Evolutionary conservation across 1,140 invertebrate genomes (phyloP).

Genomic region (Drosophila ambigua): DNA sequence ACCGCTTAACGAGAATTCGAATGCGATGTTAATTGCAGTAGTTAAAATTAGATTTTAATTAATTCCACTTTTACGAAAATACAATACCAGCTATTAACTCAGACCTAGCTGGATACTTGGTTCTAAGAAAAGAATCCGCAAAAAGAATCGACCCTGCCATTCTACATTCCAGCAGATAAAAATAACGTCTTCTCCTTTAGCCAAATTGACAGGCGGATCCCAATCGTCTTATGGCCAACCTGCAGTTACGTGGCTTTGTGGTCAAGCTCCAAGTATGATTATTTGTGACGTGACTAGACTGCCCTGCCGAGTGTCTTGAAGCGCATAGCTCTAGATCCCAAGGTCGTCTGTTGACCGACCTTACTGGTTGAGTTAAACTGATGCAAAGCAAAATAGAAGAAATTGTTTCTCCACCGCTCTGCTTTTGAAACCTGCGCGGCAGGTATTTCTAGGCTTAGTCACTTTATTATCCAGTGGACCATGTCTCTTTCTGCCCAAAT

Average conservation of each 20-base stretch:
- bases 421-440: too few relatives aligned
- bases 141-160: conserved; percentile 1
- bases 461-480: too few relatives aligned
- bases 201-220: too few relatives aligned
- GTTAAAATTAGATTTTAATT: conserved; percentile 6
- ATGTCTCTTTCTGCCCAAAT: too few relatives aligned
- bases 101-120: not conserved
- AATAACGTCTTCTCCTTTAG: too few relatives aligned
- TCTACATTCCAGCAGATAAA: conserved; percentile 6
- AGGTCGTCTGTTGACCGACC: conserved; percentile 19
- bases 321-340: conserved; percentile 2
- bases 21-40: conserved; percentile 10
- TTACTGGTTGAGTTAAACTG: conserved; percentile 1
- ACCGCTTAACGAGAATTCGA: not conserved
- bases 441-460: too few relatives aligned
- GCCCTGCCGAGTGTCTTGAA: not conserved
- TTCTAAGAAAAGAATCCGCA: conserved; percentile 2
- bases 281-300: conserved; percentile 1
- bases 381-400: conserved; percentile 10
- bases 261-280: conserved; percentile 4
- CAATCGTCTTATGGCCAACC: too few relatives aligned
- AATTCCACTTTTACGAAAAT: conserved; percentile 17
- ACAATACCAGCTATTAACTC: conserved; percentile 5
- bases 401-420: not conserved
- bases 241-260: not conserved